Evolutionary conservation across 2,888 invertebrate genomes (phyloP).

Genomic region (Antheraea yamamai): DNA sequence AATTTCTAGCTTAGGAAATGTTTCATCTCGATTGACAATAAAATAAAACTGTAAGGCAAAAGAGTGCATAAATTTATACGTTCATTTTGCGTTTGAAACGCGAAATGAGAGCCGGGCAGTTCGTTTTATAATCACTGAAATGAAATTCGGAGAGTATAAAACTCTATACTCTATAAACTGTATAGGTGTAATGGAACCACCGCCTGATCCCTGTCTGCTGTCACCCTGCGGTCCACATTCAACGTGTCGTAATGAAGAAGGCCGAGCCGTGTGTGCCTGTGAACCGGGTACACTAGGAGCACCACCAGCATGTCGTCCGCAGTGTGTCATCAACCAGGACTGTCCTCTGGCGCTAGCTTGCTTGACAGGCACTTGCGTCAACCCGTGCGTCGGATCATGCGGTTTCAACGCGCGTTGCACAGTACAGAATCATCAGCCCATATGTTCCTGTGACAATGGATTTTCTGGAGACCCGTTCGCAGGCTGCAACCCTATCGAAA

Average conservation of each 20-base stretch:
- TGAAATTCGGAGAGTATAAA: neutral
- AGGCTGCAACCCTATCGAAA: conserved; percentile 84
- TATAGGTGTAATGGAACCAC: conserved; percentile 51
- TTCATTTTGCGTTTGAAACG: no score
- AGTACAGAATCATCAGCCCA: conserved; percentile 88
- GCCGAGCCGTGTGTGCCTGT: conserved; percentile 88
- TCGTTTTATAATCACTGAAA: neutral
- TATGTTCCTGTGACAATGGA: conserved; percentile 88
- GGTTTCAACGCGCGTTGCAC: conserved; percentile 89
- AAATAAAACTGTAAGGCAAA: neutral
- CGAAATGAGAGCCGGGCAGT: no score
- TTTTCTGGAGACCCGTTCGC: conserved; percentile 91
- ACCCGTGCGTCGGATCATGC: conserved; percentile 89
- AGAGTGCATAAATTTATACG: no score
- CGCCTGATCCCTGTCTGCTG: conserved; percentile 84
- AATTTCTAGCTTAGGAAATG: no score
- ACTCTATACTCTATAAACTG: neutral
- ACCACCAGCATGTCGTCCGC: conserved; percentile 89
- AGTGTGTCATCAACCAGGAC: conserved; percentile 90
- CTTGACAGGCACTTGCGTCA: conserved; percentile 86
- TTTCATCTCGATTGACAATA: neutral
- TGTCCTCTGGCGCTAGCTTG: conserved; percentile 89
- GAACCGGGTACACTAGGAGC: conserved; percentile 88
- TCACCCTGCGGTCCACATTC: conserved; percentile 88
- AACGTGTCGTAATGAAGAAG: conserved; percentile 83